Base-by-base conservation (phyloP, 2,113 vertebrate genomes). In the Rousettus leschenaultii region DNA sequence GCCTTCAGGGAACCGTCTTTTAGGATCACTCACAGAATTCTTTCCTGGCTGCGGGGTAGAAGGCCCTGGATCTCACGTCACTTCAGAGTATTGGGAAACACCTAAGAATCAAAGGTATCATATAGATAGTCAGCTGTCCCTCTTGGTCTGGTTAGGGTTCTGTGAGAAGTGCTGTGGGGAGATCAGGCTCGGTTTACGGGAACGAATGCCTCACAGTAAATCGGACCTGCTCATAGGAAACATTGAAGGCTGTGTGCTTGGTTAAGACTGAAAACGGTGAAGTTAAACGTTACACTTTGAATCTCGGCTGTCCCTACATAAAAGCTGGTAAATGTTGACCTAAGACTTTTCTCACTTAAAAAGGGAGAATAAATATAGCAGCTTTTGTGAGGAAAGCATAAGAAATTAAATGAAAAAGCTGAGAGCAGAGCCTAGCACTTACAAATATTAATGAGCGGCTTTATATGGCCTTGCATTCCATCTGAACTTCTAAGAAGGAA, bases 201-300 rank as follows among this genome's bases (percentile, higher is more conserved):
- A 75, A 51, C 51, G 51, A 51, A 16, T 7, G 3, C 40, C 15
- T n/a, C 35, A 38, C 15, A 12, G 4, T 0, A 61, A 45, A 13
- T 24, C 35, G 13, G 83, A 70, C 10, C 51, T 18, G 6, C 15
- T 55, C 19, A 14, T 0, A 16, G 57, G 38, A 75, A 26, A n/a
- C 11, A 0, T 6, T 51, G 63, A 48, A n/a, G 66, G 12, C 26
- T 15, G 2, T 48, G 53, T 24, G 10, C 35, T 45, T 59, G 59
- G 40, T 28, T 40, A n/a, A 73, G 24, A n/a, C 24, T 6, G 40
- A 35, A 38, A 40, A 3, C 13, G 88, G 59, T 11, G 19, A 43
- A n/a, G 13, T 61, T 13, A 30, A 28, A 53, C 0, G 0, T 6
- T 22, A 2, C 4, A 6, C 24, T 75, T 74, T 66, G 70, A 45